Evolutionary conservation across 35 echinoderm and acorn worm species (phyloP).

Genomic region (Hemicentrotus pulcherrimus): DNA sequence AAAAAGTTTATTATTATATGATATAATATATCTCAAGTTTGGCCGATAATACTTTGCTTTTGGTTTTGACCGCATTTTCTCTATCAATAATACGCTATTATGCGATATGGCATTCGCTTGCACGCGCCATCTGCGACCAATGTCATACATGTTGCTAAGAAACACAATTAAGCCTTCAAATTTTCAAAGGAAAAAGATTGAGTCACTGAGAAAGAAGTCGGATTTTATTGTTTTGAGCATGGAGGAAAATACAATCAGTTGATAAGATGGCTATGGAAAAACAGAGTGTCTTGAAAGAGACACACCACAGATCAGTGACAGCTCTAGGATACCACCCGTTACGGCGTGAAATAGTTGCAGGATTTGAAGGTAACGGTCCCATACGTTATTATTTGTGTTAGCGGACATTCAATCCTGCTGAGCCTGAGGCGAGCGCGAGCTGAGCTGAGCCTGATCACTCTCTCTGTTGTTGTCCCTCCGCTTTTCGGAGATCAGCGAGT

Average conservation of each 20-base stretch:
- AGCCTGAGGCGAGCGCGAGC: too few relatives aligned
- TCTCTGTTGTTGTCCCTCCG: too few relatives aligned
- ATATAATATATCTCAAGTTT: too few relatives aligned
- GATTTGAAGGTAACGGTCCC: constrained; percentile 83
- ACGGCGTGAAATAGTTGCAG: constrained; percentile 87
- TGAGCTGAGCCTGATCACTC: too few relatives aligned
- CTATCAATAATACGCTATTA: too few relatives aligned
- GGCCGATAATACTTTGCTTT: too few relatives aligned
- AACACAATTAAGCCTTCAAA: not conserved
- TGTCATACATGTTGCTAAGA: not conserved
- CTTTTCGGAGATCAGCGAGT: too few relatives aligned
- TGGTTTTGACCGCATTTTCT: too few relatives aligned
- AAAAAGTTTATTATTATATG: too few relatives aligned
- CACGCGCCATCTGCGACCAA: not conserved
- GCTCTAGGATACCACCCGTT: constrained; percentile 88
- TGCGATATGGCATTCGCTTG: too few relatives aligned
- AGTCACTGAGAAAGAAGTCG: not conserved
- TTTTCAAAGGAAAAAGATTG: not conserved
- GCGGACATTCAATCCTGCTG: not conserved
- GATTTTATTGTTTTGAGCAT: not conserved
- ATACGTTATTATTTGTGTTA: not conserved
- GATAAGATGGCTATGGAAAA: constrained; percentile 97
- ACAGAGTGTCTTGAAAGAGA: constrained; percentile 85
- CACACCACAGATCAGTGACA: constrained; percentile 81
- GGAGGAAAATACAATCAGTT: not conserved